Evolutionary conservation across 2,113 vertebrate genomes (phyloP).

Genomic region (Tautogolabrus adspersus): DNA sequence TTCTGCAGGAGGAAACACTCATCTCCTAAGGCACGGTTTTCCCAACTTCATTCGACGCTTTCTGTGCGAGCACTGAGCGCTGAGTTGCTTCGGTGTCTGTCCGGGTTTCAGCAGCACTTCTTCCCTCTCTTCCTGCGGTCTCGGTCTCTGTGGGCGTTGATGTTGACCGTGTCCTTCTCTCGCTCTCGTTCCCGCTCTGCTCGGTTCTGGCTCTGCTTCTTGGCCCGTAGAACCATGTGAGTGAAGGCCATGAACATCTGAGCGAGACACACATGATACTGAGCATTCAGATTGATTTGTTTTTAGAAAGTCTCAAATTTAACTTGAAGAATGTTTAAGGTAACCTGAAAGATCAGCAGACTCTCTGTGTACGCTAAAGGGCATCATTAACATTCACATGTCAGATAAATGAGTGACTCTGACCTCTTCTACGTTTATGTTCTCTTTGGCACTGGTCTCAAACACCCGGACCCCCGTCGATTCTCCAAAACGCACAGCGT

Average conservation of each 20-base stretch:
- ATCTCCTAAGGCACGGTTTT: slow-evolving; percentile 21
- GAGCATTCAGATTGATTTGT: not conserved
- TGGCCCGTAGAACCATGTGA: slow-evolving; percentile 85
- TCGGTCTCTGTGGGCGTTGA: slow-evolving; percentile 83
- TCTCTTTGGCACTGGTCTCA: slow-evolving; percentile 90
- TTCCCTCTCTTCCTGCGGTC: slow-evolving; percentile 85
- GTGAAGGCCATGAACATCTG: slow-evolving; percentile 91
- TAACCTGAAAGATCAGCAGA: no score
- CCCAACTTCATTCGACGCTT: slow-evolving; percentile 3
- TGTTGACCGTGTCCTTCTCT: slow-evolving; percentile 86
- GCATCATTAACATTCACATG: not conserved
- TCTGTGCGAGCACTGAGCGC: not conserved
- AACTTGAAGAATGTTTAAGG: no score
- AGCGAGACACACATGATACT: not conserved
- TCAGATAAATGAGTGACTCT: not conserved
- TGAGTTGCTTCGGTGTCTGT: not conserved
- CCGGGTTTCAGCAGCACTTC: slow-evolving; percentile 86
- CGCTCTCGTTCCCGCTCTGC: slow-evolving; percentile 80
- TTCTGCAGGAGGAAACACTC: not conserved
- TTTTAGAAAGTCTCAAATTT: not conserved
- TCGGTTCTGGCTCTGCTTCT: slow-evolving; percentile 85
- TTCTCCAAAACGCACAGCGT: slow-evolving; percentile 85
- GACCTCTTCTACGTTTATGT: slow-evolving; percentile 89
- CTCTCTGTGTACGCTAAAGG: no score
- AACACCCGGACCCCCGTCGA: slow-evolving; percentile 85